Conservation (phyloP, 2,113 vertebrate genomes). For the Callaeas wilsoni region DNA sequence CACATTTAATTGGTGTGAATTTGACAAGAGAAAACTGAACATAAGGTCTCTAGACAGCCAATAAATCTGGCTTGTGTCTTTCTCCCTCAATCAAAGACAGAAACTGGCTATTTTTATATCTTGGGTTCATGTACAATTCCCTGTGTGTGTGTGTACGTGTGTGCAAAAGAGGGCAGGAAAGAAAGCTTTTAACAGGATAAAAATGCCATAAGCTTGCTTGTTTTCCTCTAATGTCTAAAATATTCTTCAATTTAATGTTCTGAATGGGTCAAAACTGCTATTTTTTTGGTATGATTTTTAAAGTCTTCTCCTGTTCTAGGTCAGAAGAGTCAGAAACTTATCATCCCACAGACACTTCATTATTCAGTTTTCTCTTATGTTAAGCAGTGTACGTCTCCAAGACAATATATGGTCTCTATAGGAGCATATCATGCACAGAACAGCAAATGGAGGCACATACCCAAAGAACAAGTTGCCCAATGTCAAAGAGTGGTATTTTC, state of each 20-base stretch:
- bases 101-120: conserved; percentile 35
- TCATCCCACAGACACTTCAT: neutral
- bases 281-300: neutral
- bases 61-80: conserved; percentile 54
- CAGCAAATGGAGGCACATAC: neutral
- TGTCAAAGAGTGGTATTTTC: neutral
- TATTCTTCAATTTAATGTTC: neutral
- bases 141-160: neutral
- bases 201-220: neutral
- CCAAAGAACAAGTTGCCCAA: neutral
- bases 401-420: neutral
- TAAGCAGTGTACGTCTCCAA: neutral
- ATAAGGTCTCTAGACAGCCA: conserved; percentile 61
- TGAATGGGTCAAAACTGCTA: neutral
- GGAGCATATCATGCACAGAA: neutral
- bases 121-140: neutral
- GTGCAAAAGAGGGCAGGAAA: neutral
- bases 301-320: neutral
- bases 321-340: neutral
- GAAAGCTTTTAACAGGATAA: neutral
- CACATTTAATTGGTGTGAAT: conserved; percentile 65
- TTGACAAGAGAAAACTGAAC: conserved; percentile 55
- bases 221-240: neutral
- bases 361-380: neutral
- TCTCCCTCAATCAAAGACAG: conserved; percentile 22